phyloP scores from a whole-genome alignment of 2,888 invertebrate species.

The Dynastes tityus region DNA sequence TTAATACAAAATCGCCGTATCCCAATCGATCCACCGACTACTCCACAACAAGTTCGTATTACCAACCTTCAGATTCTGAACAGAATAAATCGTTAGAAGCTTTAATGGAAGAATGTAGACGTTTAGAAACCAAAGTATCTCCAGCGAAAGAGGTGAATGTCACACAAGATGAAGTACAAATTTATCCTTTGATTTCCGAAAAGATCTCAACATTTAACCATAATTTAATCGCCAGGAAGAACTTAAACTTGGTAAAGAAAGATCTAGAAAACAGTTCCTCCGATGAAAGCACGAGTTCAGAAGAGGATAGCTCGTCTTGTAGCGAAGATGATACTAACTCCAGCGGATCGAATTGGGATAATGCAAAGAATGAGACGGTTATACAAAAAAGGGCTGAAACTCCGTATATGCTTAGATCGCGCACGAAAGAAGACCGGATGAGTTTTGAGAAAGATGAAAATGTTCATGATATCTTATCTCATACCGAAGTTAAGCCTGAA shows the following conservation, averaged over 20 bases:
- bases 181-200: constrained; percentile 46
- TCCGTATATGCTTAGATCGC: constrained; percentile 49
- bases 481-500: constrained; percentile 34
- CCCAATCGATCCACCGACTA: constrained; percentile 66
- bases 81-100: constrained; percentile 64
- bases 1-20: constrained; percentile 54
- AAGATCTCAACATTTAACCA: constrained; percentile 59
- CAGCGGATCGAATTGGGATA: background rate
- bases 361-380: constrained; percentile 40
- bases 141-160: constrained; percentile 10
- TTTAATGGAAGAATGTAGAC: constrained; percentile 63
- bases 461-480: constrained; percentile 21
- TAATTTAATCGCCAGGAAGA: constrained; percentile 64
- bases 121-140: constrained; percentile 35
- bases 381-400: constrained; percentile 20
- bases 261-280: constrained; percentile 29
- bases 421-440: constrained; percentile 44
- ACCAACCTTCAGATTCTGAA: constrained; percentile 68
- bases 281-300: constrained; percentile 42
- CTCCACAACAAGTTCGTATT: constrained; percentile 68
- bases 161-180: background rate
- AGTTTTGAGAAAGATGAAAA: constrained; percentile 8
- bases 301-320: constrained; percentile 21
- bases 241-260: constrained; percentile 62
- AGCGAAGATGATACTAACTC: constrained; percentile 16